A percentile compares a stretch with the other conserved stretches of the same genome.
phyloP scores from a whole-genome alignment of 2,888 invertebrate genomes.

The Epinotia bilunana region DNA sequence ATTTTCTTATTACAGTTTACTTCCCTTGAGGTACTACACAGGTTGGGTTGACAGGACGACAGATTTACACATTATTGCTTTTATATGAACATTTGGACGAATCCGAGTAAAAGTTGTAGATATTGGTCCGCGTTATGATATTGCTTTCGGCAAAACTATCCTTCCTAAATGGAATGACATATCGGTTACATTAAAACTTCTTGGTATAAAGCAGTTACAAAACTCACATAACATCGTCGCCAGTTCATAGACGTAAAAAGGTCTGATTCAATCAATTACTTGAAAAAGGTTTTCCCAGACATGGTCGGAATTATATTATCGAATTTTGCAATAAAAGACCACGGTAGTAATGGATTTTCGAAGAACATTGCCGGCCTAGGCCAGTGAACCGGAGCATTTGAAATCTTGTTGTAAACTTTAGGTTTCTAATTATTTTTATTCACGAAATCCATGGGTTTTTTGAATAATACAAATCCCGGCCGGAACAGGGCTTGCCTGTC shows the following conservation, averaged over 20 bases:
- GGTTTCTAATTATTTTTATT: too few relatives aligned
- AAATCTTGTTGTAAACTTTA: too few relatives aligned
- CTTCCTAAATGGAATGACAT: neutral
- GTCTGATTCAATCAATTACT: too few relatives aligned
- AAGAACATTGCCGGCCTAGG: neutral
- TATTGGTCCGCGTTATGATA: constrained; percentile 36
- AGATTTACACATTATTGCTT: constrained; percentile 15
- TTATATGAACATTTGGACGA: constrained; percentile 6
- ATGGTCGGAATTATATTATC: neutral
- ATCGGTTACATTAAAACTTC: neutral
- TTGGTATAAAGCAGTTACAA: constrained; percentile 10
- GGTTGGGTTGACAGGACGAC: constrained; percentile 32
- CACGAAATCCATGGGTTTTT: too few relatives aligned
- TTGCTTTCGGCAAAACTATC: constrained; percentile 25
- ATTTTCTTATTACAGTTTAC: constrained; percentile 68
- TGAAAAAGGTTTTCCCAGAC: neutral
- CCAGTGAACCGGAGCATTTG: neutral
- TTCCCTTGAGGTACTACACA: constrained; percentile 42
- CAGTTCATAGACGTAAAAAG: neutral
- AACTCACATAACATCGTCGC: neutral
- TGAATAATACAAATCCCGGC: too few relatives aligned
- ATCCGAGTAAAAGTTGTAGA: constrained; percentile 21
- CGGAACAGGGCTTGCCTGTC: too few relatives aligned
- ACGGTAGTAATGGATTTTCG: neutral
- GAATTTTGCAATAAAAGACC: too few relatives aligned